Percentiles rank a stretch among this genome's conserved stretches.
Evolutionary conservation across 92 coral and sea anemone species (phyloP).

Genomic region (Ricordea florida): DNA sequence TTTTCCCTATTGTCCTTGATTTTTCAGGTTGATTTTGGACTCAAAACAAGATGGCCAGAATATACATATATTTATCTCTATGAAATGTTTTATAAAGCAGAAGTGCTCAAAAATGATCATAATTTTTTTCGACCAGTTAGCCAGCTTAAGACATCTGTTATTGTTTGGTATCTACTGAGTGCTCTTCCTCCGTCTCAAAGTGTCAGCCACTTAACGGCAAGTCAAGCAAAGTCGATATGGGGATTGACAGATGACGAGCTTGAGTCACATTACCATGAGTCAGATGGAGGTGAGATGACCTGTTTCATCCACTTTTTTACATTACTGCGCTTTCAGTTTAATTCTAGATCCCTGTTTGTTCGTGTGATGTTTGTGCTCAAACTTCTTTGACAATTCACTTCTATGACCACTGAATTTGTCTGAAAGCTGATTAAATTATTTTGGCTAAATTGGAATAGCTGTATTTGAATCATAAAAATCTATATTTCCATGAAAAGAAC

Average conservation of each 20-base stretch:
- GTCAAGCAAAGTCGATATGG: constrained; percentile 99
- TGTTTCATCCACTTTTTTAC: too few relatives aligned
- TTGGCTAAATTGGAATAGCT: too few relatives aligned
- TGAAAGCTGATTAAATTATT: too few relatives aligned
- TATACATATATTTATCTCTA: constrained; percentile 93
- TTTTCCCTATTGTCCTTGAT: not conserved
- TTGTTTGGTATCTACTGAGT: constrained; percentile 96
- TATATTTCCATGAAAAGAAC: too few relatives aligned
- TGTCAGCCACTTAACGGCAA: constrained; percentile 97
- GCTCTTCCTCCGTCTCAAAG: constrained; percentile 95
- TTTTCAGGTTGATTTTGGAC: constrained; percentile 91
- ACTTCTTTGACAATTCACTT: too few relatives aligned
- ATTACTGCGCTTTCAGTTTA: too few relatives aligned
- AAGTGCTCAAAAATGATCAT: constrained; percentile 96
- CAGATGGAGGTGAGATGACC: constrained; percentile 89
- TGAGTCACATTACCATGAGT: constrained; percentile 87
- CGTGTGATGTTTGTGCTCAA: too few relatives aligned
- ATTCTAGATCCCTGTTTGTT: too few relatives aligned
- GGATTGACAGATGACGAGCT: constrained; percentile 95
- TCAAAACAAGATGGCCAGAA: constrained; percentile 91
- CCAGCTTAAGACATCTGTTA: constrained; percentile 97
- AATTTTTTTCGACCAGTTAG: constrained; percentile 99
- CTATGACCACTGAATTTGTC: too few relatives aligned
- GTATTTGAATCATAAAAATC: too few relatives aligned
- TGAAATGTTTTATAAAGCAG: constrained; percentile 98